Conservation (phyloP, 64 coral and sea anemone species). For the Montipora foliosa region DNA sequence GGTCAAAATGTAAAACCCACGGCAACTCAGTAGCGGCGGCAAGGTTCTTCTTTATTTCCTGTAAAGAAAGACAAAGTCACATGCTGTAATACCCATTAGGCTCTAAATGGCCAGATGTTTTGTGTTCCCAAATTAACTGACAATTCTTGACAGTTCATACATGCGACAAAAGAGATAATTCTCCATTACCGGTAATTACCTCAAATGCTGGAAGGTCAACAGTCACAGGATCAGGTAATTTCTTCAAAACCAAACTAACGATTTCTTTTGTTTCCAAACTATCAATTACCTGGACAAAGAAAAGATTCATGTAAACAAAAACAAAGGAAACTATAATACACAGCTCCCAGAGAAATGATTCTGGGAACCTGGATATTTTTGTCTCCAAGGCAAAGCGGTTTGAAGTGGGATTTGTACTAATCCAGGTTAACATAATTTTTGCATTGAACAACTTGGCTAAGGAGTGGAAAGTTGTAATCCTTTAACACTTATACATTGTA, state of each 20-base stretch:
- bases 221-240: slow-evolving; percentile 50
- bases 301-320: background rate
- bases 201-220: slow-evolving; percentile 45
- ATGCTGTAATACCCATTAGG: no score
- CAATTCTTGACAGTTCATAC: no score
- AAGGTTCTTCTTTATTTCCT: slow-evolving; percentile 72
- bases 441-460: no score
- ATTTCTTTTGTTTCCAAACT: slow-evolving; percentile 78
- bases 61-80: background rate
- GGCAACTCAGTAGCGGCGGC: slow-evolving; percentile 44
- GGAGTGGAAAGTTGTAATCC: no score
- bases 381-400: no score
- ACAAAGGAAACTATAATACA: background rate
- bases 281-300: slow-evolving; percentile 56
- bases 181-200: slow-evolving; percentile 4
- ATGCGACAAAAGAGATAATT: background rate
- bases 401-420: no score
- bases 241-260: slow-evolving; percentile 37
- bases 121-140: no score
- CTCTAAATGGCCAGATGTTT: no score
- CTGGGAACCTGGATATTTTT: no score
- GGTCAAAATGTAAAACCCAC: slow-evolving; percentile 96
- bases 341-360: no score
- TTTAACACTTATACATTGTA: no score
- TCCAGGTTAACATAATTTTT: no score